Evolutionary conservation across 2,113 vertebrate genomes (phyloP).

Genomic region (Cathartes aura): DNA sequence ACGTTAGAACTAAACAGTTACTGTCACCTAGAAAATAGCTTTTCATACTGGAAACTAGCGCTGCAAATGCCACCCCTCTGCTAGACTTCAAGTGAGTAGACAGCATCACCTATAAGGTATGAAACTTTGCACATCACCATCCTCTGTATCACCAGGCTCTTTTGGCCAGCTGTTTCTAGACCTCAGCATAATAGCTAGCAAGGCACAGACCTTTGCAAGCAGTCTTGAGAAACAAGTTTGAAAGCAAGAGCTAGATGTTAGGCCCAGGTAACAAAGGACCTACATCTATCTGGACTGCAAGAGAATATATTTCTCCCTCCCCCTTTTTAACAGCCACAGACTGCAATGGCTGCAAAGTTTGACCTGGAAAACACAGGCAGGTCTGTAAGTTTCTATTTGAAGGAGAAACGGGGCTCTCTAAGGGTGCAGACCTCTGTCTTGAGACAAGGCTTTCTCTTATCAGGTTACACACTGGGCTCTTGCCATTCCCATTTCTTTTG

Average conservation of each 20-base stretch:
- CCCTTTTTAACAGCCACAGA: neutral
- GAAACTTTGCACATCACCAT: neutral
- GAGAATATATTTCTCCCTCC: neutral
- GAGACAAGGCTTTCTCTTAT: neutral
- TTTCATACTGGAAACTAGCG: neutral
- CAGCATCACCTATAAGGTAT: neutral
- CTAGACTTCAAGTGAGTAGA: neutral
- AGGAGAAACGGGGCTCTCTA: neutral
- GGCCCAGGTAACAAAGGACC: neutral
- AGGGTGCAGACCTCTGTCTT: neutral
- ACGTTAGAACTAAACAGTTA: neutral
- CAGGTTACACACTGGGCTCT: neutral
- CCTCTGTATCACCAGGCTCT: neutral
- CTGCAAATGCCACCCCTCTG: neutral
- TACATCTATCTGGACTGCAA: neutral
- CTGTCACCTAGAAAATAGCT: neutral
- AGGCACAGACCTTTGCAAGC: neutral
- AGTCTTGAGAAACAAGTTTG: neutral
- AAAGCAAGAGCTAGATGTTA: neutral
- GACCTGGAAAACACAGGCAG: neutral
- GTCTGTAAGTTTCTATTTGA: neutral
- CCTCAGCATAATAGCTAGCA: neutral
- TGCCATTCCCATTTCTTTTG: neutral
- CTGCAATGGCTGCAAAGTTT: neutral
- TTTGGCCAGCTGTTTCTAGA: neutral